Base-by-base conservation (phyloP, 1,140 invertebrate species). In the Leptoteleia sp. region DNA sequence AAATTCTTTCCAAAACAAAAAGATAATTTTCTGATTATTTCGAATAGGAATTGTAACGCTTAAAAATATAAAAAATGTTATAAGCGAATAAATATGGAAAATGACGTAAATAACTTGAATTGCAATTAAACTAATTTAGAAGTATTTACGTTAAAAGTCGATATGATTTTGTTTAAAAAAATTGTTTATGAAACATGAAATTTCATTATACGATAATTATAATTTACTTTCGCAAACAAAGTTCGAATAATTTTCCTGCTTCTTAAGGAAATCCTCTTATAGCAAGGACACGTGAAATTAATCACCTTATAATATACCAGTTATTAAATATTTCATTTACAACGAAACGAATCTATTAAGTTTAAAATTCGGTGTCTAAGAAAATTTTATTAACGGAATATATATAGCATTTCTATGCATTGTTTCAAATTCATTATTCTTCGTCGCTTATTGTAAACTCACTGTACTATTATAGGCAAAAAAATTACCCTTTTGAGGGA, bases 231-330 rank as follows among this genome's bases (percentile, higher is more conserved):
- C 12, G 17, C 25, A 59, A 68, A 54, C 62, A 55, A 62, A 62
- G 25, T 76, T 76, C 9, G 38, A 61, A 68, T 38, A 43, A 65
- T 62, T 68, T 76, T 57, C 31, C 15, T 15, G 19, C 47, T 61
- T 62, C 55, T 61, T 54, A 55, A 62, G 72, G 11, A 40, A 76
- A 76, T 76, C 72, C 62, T 76, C 62, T 76, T 76, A 76, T 5
- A 40, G 19, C 40, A 5, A 15, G 15, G 40, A 54, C 59, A 76
- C 42, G 42, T 42, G 17, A 52, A 43, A 61, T 61, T 71, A 71
- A 61, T 61, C 47, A 61, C 25, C 55, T 54, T 59, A 70, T 42
- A 22, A 59, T 59, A 13, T 40, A 59, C 17, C 12, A 40, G 4
- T 70, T 50, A 59, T 35, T 43, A 54, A 65, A 52, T 47, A 57